Conservation (phyloP, 37 sponge, comb jelly and placozoan genomes). For the Diacarnus erythraeanus region DNA sequence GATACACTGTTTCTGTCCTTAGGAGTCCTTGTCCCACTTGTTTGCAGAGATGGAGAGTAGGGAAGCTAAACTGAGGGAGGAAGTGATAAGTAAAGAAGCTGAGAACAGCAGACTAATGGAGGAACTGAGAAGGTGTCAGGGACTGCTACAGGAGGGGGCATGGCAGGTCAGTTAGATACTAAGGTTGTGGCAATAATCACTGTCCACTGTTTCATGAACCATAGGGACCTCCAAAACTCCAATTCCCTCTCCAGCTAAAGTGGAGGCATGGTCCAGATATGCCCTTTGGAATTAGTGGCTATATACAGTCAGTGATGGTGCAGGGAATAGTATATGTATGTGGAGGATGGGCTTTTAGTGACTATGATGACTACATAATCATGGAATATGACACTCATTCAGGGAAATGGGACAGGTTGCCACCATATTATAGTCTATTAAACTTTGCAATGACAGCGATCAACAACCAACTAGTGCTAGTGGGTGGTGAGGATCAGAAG, state of each 20-base stretch:
- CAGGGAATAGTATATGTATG: slow-evolving; percentile 3
- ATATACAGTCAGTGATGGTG: slow-evolving; percentile 7
- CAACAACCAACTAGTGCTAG: slow-evolving; percentile 9
- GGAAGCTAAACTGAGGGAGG: not conserved
- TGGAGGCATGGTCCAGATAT: not conserved
- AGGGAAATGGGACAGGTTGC: not conserved
- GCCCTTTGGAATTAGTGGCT: not conserved
- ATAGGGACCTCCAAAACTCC: not conserved
- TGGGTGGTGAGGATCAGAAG: not conserved
- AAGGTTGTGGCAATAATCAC: not conserved
- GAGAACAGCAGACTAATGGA: slow-evolving; percentile 1
- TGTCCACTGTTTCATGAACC: not conserved
- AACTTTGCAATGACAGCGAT: slow-evolving; percentile 15
- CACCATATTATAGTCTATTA: not conserved
- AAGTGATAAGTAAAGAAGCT: not conserved
- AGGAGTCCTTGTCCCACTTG: slow-evolving; percentile 1
- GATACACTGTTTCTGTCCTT: too few species aligned
- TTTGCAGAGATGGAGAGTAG: not conserved
- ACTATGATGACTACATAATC: not conserved
- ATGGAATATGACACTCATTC: not conserved
- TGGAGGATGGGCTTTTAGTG: not conserved
- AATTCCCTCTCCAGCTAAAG: not conserved
- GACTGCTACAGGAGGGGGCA: too few species aligned
- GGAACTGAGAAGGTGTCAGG: not conserved
- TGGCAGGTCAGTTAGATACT: too few species aligned